Conservation (phyloP, 1,140 invertebrate genomes). For the Euschistus heros region DNA sequence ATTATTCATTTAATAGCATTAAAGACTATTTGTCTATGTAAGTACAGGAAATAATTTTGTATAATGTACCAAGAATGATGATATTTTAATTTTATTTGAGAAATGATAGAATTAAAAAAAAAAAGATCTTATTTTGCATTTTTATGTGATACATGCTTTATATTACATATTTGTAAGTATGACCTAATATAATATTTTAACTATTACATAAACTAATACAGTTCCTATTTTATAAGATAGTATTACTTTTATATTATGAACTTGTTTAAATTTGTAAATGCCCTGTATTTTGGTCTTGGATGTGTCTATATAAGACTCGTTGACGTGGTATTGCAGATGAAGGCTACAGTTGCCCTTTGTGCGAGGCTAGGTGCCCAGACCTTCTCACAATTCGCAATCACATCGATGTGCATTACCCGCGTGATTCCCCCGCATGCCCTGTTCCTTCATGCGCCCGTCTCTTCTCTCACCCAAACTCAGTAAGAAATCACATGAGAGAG, state of each 20-base stretch:
- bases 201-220: background rate
- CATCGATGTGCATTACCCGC: conserved; percentile 66
- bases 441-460: conserved; percentile 57
- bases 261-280: conserved; percentile 6
- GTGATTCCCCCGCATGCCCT: conserved; percentile 66
- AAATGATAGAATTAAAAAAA: too few relatives aligned
- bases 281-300: conserved; percentile 6
- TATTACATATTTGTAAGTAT: too few relatives aligned
- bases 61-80: too few relatives aligned
- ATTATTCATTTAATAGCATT: too few relatives aligned
- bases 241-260: background rate
- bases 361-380: conserved; percentile 49
- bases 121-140: too few relatives aligned
- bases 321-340: conserved; percentile 37
- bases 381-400: conserved; percentile 55
- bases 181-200: background rate
- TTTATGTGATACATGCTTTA: too few relatives aligned
- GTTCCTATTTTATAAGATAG: conserved; percentile 1
- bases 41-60: too few relatives aligned
- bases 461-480: conserved; percentile 70
- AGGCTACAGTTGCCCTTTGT: conserved; percentile 52
- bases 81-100: too few relatives aligned
- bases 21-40: too few relatives aligned
- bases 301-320: conserved; percentile 17
- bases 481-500: conserved; percentile 70